Evolutionary conservation across 2,113 vertebrate genomes (phyloP).

Genomic region (Ceyx margarethae): DNA sequence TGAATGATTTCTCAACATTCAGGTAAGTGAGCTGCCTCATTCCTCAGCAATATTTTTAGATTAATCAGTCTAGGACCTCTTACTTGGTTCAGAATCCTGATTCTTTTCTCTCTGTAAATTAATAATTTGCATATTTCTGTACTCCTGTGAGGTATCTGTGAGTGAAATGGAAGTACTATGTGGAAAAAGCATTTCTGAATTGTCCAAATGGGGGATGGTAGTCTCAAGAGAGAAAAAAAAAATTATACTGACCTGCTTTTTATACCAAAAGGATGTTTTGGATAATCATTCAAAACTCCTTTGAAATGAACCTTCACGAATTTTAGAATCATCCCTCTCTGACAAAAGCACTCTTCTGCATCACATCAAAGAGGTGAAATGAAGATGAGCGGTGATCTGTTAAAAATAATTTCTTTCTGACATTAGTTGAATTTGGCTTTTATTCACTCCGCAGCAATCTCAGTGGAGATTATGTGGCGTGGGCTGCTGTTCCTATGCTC

Average conservation of each 20-base stretch:
- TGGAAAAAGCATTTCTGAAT: not conserved
- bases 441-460: slow-evolving; percentile 38
- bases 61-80: not conserved
- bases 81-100: not conserved
- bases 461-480: not conserved
- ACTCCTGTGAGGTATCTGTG: not conserved
- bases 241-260: slow-evolving; percentile 3
- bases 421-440: slow-evolving; percentile 33
- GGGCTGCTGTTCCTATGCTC: not conserved
- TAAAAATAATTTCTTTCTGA: slow-evolving; percentile 47
- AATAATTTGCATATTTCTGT: not conserved
- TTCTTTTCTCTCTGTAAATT: not conserved
- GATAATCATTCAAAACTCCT: slow-evolving; percentile 40
- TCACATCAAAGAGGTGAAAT: slow-evolving; percentile 44
- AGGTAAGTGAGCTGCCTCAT: not conserved
- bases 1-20: not conserved
- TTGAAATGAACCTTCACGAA: slow-evolving; percentile 50
- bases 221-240: not conserved
- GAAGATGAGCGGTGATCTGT: slow-evolving; percentile 24
- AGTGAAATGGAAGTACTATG: not conserved
- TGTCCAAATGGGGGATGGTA: not conserved
- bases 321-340: not conserved
- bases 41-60: not conserved
- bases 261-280: not conserved
- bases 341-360: slow-evolving; percentile 15